A percentile compares a stretch with the other conserved stretches of the same genome.
Evolutionary conservation across 2,113 vertebrate genomes (phyloP).

Genomic region (Vombatus ursinus): DNA sequence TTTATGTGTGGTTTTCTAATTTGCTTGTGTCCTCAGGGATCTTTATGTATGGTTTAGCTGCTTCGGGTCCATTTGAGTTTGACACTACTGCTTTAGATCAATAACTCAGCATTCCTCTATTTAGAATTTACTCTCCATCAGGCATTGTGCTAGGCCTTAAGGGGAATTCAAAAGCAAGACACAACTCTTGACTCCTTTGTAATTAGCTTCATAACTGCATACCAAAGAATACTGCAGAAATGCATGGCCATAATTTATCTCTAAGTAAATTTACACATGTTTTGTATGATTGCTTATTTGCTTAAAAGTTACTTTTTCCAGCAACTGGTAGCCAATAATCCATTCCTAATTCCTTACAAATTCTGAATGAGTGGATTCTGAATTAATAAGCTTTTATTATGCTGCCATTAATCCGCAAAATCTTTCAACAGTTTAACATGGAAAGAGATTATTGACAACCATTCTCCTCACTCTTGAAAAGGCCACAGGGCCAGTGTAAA

Average conservation of each 20-base stretch:
- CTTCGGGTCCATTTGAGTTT: background rate
- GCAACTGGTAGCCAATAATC: too few relatives aligned
- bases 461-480: background rate
- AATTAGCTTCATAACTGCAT: background rate
- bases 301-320: background rate
- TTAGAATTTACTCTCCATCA: background rate
- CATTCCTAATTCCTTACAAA: too few relatives aligned
- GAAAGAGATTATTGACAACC: too few relatives aligned
- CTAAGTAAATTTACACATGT: background rate
- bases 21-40: background rate
- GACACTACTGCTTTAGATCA: background rate
- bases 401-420: background rate
- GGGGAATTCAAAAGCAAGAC: background rate
- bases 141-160: background rate
- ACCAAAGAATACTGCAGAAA: too few relatives aligned
- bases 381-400: background rate
- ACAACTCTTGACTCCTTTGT: background rate
- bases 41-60: background rate
- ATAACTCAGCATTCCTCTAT: too few relatives aligned
- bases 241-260: background rate
- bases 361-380: background rate
- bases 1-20: too few relatives aligned
- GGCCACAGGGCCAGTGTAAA: background rate
- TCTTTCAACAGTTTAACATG: background rate
- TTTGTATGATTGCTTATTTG: background rate